Conservation (phyloP, 2,797 vertebrate species). For the Falco novaeseelandiae region DNA sequence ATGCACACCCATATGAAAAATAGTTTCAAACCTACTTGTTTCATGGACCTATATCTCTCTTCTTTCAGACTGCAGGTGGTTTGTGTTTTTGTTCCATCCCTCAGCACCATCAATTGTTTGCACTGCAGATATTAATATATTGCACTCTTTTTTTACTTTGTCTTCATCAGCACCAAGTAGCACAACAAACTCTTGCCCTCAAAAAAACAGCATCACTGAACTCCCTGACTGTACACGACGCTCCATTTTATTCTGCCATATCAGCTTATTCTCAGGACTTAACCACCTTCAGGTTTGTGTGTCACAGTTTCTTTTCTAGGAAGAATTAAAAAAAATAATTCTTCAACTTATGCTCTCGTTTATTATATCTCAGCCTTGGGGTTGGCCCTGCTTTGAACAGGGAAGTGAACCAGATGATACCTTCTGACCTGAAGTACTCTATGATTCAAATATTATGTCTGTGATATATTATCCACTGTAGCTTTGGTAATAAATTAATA, state of each 20-base stretch:
- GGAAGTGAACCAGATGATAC: not conserved
- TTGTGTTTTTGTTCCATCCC: not conserved
- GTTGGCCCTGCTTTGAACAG: not conserved
- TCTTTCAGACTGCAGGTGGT: not conserved
- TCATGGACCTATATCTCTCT: not conserved
- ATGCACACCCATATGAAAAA: not conserved
- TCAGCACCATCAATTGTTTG: not conserved
- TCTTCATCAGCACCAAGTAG: not conserved
- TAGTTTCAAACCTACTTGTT: not conserved
- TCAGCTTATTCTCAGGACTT: not conserved
- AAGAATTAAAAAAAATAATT: not conserved
- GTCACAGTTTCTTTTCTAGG: not conserved
- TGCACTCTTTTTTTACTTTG: not conserved
- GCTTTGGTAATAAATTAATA: slow-evolving; percentile 36
- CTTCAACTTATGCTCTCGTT: not conserved
- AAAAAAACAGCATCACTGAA: not conserved
- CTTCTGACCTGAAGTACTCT: not conserved
- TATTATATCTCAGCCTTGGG: slow-evolving; percentile 10
- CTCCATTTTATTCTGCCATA: not conserved
- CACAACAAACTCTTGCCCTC: not conserved
- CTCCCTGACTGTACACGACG: not conserved
- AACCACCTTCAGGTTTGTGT: not conserved
- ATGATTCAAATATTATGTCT: not conserved
- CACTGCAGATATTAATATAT: not conserved
- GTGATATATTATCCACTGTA: not conserved